Evolutionary conservation across 2,797 vertebrate species (phyloP).

Genomic region (Orientallactaga sibirica): DNA sequence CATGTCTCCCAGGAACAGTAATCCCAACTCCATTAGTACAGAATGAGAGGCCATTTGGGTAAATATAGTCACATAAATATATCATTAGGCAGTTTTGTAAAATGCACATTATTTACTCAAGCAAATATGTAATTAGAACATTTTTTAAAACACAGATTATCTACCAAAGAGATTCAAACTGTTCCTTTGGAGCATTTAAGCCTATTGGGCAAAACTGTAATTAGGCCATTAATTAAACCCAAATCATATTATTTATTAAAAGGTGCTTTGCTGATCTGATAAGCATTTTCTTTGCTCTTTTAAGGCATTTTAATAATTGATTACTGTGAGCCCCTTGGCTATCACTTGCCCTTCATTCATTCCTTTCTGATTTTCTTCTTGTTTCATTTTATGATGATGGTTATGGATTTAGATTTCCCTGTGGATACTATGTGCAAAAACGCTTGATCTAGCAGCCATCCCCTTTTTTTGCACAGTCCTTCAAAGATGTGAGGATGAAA

Average conservation of each 20-base stretch:
- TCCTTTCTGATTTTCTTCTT: conserved; percentile 78
- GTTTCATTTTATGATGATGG: conserved; percentile 67
- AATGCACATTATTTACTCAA: conserved; percentile 80
- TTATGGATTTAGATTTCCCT: conserved; percentile 83
- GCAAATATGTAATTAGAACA: conserved; percentile 80
- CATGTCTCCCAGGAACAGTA: conserved; percentile 59
- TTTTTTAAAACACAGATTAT: conserved; percentile 81
- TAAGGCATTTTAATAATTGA: conserved; percentile 79
- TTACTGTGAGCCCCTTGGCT: conserved; percentile 73
- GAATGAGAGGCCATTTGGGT: conserved; percentile 78
- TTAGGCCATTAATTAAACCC: conserved; percentile 80
- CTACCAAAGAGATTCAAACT: conserved; percentile 77
- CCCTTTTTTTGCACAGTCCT: conserved; percentile 33
- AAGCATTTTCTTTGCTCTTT: conserved; percentile 81
- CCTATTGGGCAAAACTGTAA: conserved; percentile 80
- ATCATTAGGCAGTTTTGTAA: conserved; percentile 78
- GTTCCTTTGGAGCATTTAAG: conserved; percentile 81
- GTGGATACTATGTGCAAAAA: conserved; percentile 74
- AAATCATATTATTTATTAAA: conserved; percentile 82
- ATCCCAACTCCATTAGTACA: conserved; percentile 80
- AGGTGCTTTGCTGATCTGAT: conserved; percentile 75
- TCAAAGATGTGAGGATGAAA: conserved; percentile 73
- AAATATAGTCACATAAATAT: conserved; percentile 83
- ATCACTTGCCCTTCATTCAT: conserved; percentile 69
- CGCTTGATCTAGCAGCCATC: conserved; percentile 59